phyloP scores from a whole-genome alignment of 2,797 vertebrate genomes.

The Rhinophrynus dorsalis region DNA sequence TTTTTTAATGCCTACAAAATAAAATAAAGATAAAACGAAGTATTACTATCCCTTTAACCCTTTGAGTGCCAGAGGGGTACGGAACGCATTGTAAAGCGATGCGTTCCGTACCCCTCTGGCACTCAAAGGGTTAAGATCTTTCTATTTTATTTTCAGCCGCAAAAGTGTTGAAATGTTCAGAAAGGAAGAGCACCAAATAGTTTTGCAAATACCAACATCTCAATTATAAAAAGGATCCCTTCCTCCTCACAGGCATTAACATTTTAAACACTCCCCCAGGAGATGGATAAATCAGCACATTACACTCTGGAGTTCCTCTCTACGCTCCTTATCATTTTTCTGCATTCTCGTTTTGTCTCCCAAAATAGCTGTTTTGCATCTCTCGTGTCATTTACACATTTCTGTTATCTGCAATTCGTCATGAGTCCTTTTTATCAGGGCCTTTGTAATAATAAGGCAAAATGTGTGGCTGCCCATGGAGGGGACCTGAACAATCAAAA shows the following conservation, averaged over 20 bases:
- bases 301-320: not conserved
- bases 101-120: too few species aligned
- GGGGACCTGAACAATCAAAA: too few species aligned
- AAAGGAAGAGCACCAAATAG: conserved; percentile 9
- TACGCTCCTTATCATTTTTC: conserved; percentile 8
- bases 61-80: too few species aligned
- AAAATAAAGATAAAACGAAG: too few species aligned
- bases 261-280: conserved; percentile 33
- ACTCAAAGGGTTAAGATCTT: too few species aligned
- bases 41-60: too few species aligned
- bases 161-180: conserved; percentile 10
- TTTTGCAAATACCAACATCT: conserved; percentile 40
- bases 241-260: conserved; percentile 32
- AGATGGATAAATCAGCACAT: conserved; percentile 13
- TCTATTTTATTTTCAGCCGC: not conserved
- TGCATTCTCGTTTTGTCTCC: conserved; percentile 23
- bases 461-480: too few species aligned
- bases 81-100: too few species aligned
- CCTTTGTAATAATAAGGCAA: too few species aligned
- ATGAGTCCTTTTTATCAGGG: not conserved
- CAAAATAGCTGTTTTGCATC: conserved; percentile 32
- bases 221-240: conserved; percentile 36
- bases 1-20: too few species aligned
- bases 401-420: conserved; percentile 8
- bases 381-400: conserved; percentile 13